Conservation (phyloP, 2,888 invertebrate genomes). For the Nipponacmea schrenckii region DNA sequence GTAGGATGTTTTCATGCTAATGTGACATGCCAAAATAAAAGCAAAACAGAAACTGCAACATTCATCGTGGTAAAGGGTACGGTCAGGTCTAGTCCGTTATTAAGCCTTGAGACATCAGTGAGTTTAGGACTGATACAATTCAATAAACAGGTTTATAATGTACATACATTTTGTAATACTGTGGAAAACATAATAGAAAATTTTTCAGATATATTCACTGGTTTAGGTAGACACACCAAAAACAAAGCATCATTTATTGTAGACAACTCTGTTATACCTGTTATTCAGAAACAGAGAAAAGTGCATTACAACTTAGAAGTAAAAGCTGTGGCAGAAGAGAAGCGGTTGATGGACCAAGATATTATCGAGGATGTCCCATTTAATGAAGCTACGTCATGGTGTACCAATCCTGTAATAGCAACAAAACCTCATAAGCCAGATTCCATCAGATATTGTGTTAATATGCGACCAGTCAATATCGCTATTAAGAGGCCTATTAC, state of each 20-base stretch:
- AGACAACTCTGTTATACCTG: neutral
- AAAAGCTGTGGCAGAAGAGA: neutral
- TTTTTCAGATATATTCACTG: neutral
- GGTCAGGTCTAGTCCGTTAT: neutral
- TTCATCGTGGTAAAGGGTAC: neutral
- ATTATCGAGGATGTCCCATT: constrained; percentile 12
- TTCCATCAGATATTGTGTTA: constrained; percentile 29
- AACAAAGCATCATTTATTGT: neutral
- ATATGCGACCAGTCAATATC: constrained; percentile 8
- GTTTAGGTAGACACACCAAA: constrained; percentile 5
- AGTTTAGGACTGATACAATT: constrained; percentile 1
- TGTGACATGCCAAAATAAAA: neutral
- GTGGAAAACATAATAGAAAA: neutral
- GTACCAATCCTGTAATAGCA: constrained; percentile 25
- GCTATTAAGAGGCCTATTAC: neutral
- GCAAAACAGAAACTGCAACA: neutral
- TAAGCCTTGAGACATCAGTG: neutral
- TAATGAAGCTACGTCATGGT: constrained; percentile 23
- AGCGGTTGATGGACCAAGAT: constrained; percentile 1
- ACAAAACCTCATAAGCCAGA: constrained; percentile 28
- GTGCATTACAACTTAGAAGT: neutral
- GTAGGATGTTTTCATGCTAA: neutral
- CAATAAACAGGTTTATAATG: neutral
- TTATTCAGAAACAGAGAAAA: neutral
- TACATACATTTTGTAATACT: neutral